phyloP scores from a whole-genome alignment of 2,888 invertebrate species.

The Crepidodera aurea region DNA sequence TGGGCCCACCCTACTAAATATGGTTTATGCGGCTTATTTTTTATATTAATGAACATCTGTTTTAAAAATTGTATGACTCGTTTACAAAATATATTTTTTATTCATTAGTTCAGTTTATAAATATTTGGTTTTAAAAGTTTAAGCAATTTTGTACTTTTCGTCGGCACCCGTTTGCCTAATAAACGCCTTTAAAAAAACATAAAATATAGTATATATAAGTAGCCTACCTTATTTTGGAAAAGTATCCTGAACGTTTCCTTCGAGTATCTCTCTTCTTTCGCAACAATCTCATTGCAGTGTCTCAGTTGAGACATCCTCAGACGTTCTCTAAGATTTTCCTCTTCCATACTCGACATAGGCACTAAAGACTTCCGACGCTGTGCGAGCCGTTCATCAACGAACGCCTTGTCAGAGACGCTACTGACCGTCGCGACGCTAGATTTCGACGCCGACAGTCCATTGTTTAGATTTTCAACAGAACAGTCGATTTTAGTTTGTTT shows the following conservation, averaged over 20 bases:
- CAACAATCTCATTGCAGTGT: conserved; percentile 72
- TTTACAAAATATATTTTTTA: too few relatives aligned
- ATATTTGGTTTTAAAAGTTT: too few relatives aligned
- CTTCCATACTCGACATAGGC: conserved; percentile 74
- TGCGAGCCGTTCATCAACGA: conserved; percentile 49
- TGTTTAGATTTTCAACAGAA: conserved; percentile 30
- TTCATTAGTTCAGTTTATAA: too few relatives aligned
- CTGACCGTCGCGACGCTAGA: conserved; percentile 43
- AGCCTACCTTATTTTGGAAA: conserved; percentile 76
- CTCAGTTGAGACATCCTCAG: conserved; percentile 69
- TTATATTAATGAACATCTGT: too few relatives aligned
- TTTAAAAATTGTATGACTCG: too few relatives aligned
- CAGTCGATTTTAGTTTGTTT: conserved; percentile 32
- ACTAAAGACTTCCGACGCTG: conserved; percentile 51
- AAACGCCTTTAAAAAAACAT: too few relatives aligned
- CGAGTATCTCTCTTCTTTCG: conserved; percentile 69
- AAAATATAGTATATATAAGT: too few relatives aligned
- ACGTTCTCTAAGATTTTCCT: conserved; percentile 72
- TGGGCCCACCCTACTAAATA: too few relatives aligned
- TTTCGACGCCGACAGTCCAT: conserved; percentile 26
- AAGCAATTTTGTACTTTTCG: too few relatives aligned
- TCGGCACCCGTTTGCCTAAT: too few relatives aligned
- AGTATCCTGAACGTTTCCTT: conserved; percentile 71
- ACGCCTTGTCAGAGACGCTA: conserved; percentile 34
- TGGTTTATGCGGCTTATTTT: too few relatives aligned